These are phyloP conservation scores for Linyphia triangularis DNA, from an alignment of 2,888 invertebrate genomes.

Conservation along the genomic window DNA sequence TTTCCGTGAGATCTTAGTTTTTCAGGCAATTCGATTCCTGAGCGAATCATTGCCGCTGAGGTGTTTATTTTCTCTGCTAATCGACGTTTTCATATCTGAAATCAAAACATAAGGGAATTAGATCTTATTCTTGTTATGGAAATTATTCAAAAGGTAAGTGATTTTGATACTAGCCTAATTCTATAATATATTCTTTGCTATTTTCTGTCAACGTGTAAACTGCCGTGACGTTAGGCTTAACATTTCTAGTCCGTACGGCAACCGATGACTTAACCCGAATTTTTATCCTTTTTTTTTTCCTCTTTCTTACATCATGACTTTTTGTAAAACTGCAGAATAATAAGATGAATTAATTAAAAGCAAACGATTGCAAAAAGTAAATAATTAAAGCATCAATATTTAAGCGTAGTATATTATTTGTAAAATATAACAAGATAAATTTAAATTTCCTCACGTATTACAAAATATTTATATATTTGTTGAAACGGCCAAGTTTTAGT, in stretches of 20 bases:
- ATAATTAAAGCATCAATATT: no score
- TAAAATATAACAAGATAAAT: no score
- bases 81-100: background rate
- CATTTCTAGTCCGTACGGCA: background rate
- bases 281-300: background rate
- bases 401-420: no score
- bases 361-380: no score
- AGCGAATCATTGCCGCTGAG: constrained; percentile 10
- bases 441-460: no score
- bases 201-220: constrained; percentile 68
- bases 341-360: background rate
- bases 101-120: constrained; percentile 21
- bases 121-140: background rate
- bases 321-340: background rate
- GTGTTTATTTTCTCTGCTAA: constrained; percentile 16
- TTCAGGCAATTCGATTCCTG: constrained; percentile 47
- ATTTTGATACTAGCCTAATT: background rate
- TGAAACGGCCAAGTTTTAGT: no score
- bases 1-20: constrained; percentile 26
- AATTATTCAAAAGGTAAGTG: constrained; percentile 42
- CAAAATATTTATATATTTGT: no score
- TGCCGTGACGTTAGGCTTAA: constrained; percentile 70
- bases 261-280: background rate
- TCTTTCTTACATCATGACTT: background rate
- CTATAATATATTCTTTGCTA: no score